Base-by-base conservation (phyloP, 1,140 invertebrate genomes). In the Bombus huntii region DNA sequence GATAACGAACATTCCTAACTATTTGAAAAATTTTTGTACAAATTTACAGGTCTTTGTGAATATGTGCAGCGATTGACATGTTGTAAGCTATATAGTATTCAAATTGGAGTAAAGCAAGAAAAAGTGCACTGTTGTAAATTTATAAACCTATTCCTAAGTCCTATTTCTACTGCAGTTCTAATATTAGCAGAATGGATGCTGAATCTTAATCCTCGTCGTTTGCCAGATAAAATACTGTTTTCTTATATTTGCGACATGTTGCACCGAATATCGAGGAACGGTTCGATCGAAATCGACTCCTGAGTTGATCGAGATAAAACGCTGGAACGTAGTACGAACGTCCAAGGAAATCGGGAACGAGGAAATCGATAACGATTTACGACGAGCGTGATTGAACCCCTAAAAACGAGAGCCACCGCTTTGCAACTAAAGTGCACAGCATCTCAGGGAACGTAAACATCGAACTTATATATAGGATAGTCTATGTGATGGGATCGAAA, bases 401-500 rank as follows among this genome's bases (percentile, higher is more conserved):
- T 62, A 71, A 80, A 81, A 81, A 85, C 22, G 77, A n/a, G 78
- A 53, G 53, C 57, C 70, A 34, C 73, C 83, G 74, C 83, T 71
- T 65, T 85, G 83, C 83, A 39, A 84, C 47, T n/a, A 44, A 57
- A 57, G 70, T 31, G 78, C 34, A n/a, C 71, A 81, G 57, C 78
- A 81, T 85, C 71, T 81, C 22, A 8, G 25, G 34, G 2, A 74
- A 53, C 68, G 37, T 81, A 85, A 85, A 85, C 83, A 85, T 66
- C 59, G 70, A 34, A n/a, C 34, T 44, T 66, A 68, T 89, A 68
- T 83, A 68, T 83, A 72, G 77, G 6, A 13, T 18, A 15, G 74
- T 87, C 77, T 85, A 37, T 44, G 53, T 83, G 88, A 81, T 76
- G 72, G 89, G 78, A 87, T 78, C 47, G 78, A 62, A 72, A 87